Evolutionary conservation across 2,113 vertebrate genomes (phyloP), one percentile per base, ranked within the genome.

Genomic region (Heptranchias perlo): DNA sequence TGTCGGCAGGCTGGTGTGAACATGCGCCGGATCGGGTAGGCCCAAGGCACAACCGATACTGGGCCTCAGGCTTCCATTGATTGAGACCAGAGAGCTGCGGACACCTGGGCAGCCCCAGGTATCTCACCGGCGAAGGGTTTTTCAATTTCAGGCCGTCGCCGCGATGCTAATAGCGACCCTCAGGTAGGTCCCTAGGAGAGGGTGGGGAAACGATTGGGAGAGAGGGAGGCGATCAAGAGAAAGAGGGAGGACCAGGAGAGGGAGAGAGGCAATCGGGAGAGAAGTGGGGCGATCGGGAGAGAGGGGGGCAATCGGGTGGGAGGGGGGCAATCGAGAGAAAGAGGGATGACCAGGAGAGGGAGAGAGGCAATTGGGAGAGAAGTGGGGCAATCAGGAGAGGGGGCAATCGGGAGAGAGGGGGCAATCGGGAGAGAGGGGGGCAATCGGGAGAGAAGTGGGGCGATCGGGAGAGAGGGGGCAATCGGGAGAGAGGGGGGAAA

Each of bases 351-450:
- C 76, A 65, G 84, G 87, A 92, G 95, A 61, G 87, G 89, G 89
- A 49, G 28, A 47, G 96, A 18, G 86, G 58, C 47, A 78, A 96
- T 39, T 31, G 58, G n/a, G 58, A 49, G 39, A 47, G 13, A 58
- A 67, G 92, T 64, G 73, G 94, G 96, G 54, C 76, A 58, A 54
- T 61, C 64, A 76, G 94, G 78, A 96, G 91, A 78, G 28, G 67
- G n/a, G n/a, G n/a, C n/a, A n/a, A n/a, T n/a, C n/a, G n/a, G n/a
- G n/a, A n/a, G n/a, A n/a, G n/a, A n/a, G n/a, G n/a, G n/a, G n/a
- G n/a, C n/a, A n/a, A n/a, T n/a, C n/a, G n/a, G n/a, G n/a, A n/a
- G n/a, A n/a, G n/a, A n/a, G n/a, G n/a, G n/a, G n/a, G n/a, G n/a
- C n/a, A n/a, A n/a, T n/a, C n/a, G n/a, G n/a, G n/a, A n/a, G n/a